These are phyloP conservation scores for Grus americana DNA, from an alignment of 2,113 vertebrate species.

Conservation along the genomic window DNA sequence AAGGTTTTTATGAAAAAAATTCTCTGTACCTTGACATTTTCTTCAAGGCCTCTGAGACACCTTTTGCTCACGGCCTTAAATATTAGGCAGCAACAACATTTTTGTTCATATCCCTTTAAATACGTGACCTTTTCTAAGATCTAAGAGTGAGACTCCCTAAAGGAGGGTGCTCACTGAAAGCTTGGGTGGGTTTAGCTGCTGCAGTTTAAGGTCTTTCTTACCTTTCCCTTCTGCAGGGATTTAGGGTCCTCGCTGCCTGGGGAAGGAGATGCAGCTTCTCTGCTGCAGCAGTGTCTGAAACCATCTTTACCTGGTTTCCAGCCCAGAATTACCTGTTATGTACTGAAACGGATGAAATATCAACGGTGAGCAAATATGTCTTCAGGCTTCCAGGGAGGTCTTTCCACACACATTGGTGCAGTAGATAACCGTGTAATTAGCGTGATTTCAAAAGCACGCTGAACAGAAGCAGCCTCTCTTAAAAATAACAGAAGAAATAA, in stretches of 20 bases:
- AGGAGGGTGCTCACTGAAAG: background rate
- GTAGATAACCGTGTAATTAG: background rate
- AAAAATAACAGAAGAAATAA: background rate
- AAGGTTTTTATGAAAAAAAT: background rate
- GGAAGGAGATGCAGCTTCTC: background rate
- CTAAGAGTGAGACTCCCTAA: background rate
- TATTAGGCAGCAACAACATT: background rate
- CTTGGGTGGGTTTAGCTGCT: background rate
- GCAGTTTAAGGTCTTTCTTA: background rate
- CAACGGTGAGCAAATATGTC: background rate
- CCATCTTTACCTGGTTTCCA: background rate
- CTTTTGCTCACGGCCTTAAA: background rate
- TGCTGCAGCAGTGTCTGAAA: background rate
- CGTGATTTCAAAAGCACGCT: background rate
- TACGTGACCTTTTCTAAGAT: background rate
- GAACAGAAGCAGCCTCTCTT: background rate
- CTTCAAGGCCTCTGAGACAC: background rate
- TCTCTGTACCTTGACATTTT: background rate
- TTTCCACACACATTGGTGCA: background rate
- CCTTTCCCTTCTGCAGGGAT: background rate
- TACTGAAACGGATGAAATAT: background rate
- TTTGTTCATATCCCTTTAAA: conserved; percentile 22
- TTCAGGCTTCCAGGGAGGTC: background rate
- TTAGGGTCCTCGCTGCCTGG: background rate
- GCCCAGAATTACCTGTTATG: background rate